These are phyloP conservation scores for Hedya salicella DNA, from an alignment of 2,888 invertebrate species.

Conservation along the genomic window DNA sequence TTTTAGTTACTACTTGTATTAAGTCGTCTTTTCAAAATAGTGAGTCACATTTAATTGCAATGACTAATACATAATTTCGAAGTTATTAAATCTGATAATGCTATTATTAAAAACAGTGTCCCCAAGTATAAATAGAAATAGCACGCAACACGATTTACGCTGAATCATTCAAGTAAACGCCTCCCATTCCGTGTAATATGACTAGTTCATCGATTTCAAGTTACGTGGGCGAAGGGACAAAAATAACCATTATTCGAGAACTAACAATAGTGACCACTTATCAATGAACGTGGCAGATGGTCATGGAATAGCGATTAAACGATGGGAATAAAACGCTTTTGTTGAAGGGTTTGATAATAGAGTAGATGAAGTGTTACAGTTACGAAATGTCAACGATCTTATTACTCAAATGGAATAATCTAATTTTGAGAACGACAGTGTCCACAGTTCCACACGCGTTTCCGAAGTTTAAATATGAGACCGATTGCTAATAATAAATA, in stretches of 20 bases:
- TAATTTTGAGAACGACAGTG: too few species aligned
- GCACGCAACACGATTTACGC: slow-evolving; percentile 33
- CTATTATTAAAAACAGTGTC: slow-evolving; percentile 18
- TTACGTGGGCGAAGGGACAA: slow-evolving; percentile 28
- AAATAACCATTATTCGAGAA: slow-evolving; percentile 25
- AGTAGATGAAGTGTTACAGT: background rate
- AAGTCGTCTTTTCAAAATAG: background rate
- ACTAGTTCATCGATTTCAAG: slow-evolving; percentile 27
- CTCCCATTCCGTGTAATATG: slow-evolving; percentile 15
- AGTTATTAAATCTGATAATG: background rate
- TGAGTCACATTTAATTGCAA: background rate
- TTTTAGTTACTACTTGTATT: too few species aligned
- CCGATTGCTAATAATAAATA: too few species aligned
- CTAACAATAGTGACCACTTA: slow-evolving; percentile 38
- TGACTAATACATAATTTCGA: slow-evolving; percentile 3
- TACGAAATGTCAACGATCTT: background rate
- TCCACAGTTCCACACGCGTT: too few species aligned
- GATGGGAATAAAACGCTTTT: slow-evolving; percentile 16
- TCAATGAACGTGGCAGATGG: slow-evolving; percentile 33
- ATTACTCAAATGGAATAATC: too few species aligned
- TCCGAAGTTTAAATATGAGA: too few species aligned
- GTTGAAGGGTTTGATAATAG: slow-evolving; percentile 21
- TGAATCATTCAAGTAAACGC: slow-evolving; percentile 37
- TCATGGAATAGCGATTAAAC: slow-evolving; percentile 21
- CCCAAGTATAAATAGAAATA: slow-evolving; percentile 25